Conservation (phyloP, 1,140 invertebrate genomes). For the Chironomus striatipennis region DNA sequence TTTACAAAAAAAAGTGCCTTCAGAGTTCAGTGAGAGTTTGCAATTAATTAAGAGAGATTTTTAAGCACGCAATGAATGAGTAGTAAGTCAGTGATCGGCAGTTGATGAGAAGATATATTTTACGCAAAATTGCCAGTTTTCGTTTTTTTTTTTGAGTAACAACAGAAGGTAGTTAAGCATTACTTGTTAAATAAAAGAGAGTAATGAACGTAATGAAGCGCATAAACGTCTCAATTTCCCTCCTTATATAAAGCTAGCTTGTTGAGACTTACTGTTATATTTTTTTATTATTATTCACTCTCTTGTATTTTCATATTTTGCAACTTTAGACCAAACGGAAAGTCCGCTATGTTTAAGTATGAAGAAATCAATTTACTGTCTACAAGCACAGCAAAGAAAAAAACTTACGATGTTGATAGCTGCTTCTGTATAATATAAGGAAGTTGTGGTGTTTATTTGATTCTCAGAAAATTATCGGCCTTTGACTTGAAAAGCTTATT, state of each 20-base stretch:
- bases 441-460: no score
- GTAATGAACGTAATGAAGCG: conserved; percentile 12
- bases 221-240: conserved; percentile 10
- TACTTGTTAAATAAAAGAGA: neutral
- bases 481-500: no score
- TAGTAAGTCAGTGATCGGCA: neutral
- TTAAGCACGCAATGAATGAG: neutral
- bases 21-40: neutral
- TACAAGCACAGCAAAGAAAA: no score
- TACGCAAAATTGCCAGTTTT: conserved; percentile 7
- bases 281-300: neutral
- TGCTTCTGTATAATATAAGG: no score
- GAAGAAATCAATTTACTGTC: no score
- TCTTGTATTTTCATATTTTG: no score
- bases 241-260: neutral
- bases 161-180: neutral
- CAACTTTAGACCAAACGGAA: neutral
- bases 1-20: no score
- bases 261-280: conserved; percentile 7
- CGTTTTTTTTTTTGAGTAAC: neutral
- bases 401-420: no score
- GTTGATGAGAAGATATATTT: neutral
- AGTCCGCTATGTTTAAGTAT: neutral
- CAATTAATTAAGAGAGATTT: conserved; percentile 5
- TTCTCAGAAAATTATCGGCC: no score